Evolutionary conservation across 2,113 vertebrate species (phyloP), one percentile per base, ranked within the genome.

Genomic region (Grus americana): DNA sequence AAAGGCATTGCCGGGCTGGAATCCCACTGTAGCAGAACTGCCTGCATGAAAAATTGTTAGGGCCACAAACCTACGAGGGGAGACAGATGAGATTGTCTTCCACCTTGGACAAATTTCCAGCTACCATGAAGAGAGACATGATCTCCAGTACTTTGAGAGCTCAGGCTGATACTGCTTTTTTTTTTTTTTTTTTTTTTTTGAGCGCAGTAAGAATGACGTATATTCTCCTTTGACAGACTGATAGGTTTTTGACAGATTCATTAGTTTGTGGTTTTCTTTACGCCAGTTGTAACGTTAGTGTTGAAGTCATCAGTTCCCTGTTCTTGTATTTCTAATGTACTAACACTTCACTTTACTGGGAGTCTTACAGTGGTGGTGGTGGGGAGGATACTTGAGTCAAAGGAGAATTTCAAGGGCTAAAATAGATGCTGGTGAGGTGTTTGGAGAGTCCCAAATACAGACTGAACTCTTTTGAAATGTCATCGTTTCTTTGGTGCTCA

Each of bases 201-300:
- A 94, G 90, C 32, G 15, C 86, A 86, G 79, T 61, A 96, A 93
- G 71, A 83, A 76, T 88, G 76, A 88, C 86, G 36, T 79, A 42
- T 59, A 19, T 90, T 58, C 65, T 91, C 86, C 97, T 92, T 84
- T 92, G 89, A 93, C 7, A 36, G 70, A 62, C 81, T 44, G 93
- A 62, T 92, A 71, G 76, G 27, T 95, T 95, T 74, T 52, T 92
- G 76, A 63, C 71, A 88, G 68, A 68, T 93, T 93, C 70, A 15
- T 94, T 92, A 81, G 80, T 95, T 85, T 90, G 87, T 96, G 72
- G 44, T 67, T 92, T 91, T 84, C 83, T 93, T 93, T 49, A 66
- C 12, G 8, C 6, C 2, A 1, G 9, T 75, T 66, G 32, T 47
- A 29, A 44, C 54, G 44, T 70, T 47, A 63, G 38, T 29, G n/a